Base-by-base conservation (phyloP, 2,113 vertebrate genomes). In the Pitta sordida region DNA sequence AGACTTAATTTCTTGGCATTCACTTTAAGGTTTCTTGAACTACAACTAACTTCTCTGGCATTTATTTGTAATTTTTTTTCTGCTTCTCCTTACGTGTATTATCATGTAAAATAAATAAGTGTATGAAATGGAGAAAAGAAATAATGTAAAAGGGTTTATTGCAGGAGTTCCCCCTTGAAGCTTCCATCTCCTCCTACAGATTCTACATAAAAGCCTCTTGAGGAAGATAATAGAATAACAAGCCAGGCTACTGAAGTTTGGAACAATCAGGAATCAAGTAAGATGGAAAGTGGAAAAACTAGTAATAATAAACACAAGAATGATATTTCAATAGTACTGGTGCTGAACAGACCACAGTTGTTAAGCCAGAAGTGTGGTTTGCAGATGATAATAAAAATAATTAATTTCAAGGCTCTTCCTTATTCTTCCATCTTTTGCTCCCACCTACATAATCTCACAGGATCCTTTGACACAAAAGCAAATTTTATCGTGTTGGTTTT, bases 121-220 rank as follows among this genome's bases (percentile, higher is more conserved):
- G 16, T 34, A 51, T 53, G 49, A 85, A 92, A 88, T 59, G n/a
- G 39, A 91, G 83, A 81, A 82, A 89, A 84, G 44, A 90, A 91
- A 69, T 84, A 65, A 93, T 60, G 68, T 83, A 36, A 89, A 92
- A 85, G 36, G 37, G 58, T 83, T 94, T 83, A 51, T 44, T 83
- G 37, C 4, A 2, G 53, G 65, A 82, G 22, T 60, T 86, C 12
- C 69, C 37, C 81, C 67, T 70, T 15, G 9, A 94, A 94, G 44
- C 77, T 41, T 94, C 58, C 70, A 65, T 73, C 84, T 95, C 92
- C 83, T 90, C 67, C 81, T 91, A 85, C 32, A 2, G 53, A 91
- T 36, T 62, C 70, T 75, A 79, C 67, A 90, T 80, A 91, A 96
- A 96, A 96, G 73, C 65, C 87, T 93, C 73, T 90, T 52, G 64